phyloP scores from a whole-genome alignment of 2,797 vertebrate genomes.

The Scomberomorus guttatus region DNA sequence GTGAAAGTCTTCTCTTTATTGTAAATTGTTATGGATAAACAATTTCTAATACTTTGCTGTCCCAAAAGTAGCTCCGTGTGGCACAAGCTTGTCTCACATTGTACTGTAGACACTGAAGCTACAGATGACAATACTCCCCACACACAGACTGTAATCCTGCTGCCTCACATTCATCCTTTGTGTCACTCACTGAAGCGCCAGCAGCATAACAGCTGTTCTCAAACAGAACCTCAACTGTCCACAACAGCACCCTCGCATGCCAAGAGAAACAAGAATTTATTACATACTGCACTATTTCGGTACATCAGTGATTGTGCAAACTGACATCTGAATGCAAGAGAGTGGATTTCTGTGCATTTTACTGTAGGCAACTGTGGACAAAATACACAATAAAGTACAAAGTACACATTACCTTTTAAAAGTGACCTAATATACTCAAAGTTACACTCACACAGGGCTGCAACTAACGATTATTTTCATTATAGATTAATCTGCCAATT shows the following conservation, averaged over 20 bases:
- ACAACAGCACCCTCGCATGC: neutral
- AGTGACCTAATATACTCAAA: neutral
- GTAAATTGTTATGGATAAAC: neutral
- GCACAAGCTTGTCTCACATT: neutral
- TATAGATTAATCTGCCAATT: too few species aligned
- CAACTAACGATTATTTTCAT: too few species aligned
- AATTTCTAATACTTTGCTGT: neutral
- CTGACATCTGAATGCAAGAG: neutral
- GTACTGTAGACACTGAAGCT: too few species aligned
- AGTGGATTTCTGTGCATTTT: neutral
- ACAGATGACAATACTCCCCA: neutral
- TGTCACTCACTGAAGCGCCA: constrained; percentile 3
- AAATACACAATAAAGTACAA: neutral
- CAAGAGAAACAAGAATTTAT: neutral
- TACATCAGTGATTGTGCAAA: neutral
- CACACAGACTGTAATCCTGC: neutral
- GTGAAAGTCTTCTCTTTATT: neutral
- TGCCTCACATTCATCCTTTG: constrained; percentile 19
- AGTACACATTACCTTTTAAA: neutral
- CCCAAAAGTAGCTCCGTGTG: neutral
- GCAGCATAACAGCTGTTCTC: constrained; percentile 56
- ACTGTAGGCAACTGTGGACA: too few species aligned
- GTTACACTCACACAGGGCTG: neutral
- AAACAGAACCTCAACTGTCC: constrained; percentile 9
- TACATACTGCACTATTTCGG: neutral